Base-by-base conservation (phyloP, 2,113 vertebrate genomes). In the Albula glossodonta region DNA sequence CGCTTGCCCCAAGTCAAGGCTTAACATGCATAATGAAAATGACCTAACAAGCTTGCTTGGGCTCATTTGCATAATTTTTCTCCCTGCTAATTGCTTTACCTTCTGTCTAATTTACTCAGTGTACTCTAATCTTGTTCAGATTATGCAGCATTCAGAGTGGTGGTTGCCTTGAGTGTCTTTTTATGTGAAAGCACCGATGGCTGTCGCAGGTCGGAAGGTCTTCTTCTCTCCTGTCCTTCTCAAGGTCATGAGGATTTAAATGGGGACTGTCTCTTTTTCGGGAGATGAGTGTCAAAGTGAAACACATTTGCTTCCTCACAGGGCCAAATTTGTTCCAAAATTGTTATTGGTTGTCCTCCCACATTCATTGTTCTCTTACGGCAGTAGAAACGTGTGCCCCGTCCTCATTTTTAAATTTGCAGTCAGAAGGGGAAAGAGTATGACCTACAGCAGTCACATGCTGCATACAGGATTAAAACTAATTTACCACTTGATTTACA, bases 11-110 rank as follows among this genome's bases (percentile, higher is more conserved):
- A 93, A 95, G 93, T 94, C 91, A 93, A 84, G 94, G 93, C 88
- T 96, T 95, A 95, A 93, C 93, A 94, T 95, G 93, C 92, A 92
- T 96, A 94, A 97, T 94, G 94, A 93, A 94, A 91, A 92, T 96
- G 95, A 97, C 94, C 94, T 96, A 95, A 95, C 94, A 97, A 93
- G 92, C 88, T 92, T 87, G 88, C 88, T 19, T 87, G 88, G 87
- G 90, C 93, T 96, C 90, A 96, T 96, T 96, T 96, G 90, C 85
- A 90, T 95, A 94, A 94, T 95, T 89, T 93, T 89, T 95, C 92
- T 95, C 87, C 83, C 91, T 93, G 91, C 93, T 97, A 96, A 97
- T 96, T 97, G 92, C 93, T 93, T 96, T 93, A 95, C 88, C 87
- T 91, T 93, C 92, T 92, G 92, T 92, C 90, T 91, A 87, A 89